Evolutionary conservation across 2,888 invertebrate genomes (phyloP).

Genomic region (Xylophagus ater): DNA sequence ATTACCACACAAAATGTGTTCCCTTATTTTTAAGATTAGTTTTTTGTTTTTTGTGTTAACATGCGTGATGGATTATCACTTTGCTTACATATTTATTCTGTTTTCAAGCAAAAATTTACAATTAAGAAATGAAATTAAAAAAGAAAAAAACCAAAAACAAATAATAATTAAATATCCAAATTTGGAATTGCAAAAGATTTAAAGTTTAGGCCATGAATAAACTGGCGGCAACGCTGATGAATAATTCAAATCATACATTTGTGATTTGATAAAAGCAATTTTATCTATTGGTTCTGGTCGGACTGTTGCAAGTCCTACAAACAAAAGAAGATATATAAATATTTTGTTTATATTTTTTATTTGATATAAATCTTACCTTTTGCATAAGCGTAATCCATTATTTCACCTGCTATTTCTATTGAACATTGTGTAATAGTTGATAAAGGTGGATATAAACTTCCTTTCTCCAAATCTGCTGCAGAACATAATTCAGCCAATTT

Average conservation of each 20-base stretch:
- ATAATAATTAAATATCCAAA: not conserved
- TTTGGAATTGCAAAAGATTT: constrained; percentile 19
- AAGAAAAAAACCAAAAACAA: not conserved
- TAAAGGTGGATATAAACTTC: constrained; percentile 88
- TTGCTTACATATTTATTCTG: too few relatives aligned
- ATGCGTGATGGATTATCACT: too few relatives aligned
- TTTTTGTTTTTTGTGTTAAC: too few relatives aligned
- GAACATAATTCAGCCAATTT: constrained; percentile 71
- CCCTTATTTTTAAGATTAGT: too few relatives aligned
- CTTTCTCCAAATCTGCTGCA: constrained; percentile 65
- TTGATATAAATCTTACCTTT: constrained; percentile 44
- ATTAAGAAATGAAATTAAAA: too few relatives aligned
- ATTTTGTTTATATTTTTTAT: not conserved
- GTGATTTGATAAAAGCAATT: constrained; percentile 62
- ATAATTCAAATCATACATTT: constrained; percentile 69
- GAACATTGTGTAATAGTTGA: constrained; percentile 75
- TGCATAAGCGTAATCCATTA: constrained; percentile 74
- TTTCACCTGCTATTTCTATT: constrained; percentile 67
- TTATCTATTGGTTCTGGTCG: constrained; percentile 64
- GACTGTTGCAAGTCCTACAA: constrained; percentile 64
- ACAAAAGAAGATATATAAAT: constrained; percentile 17
- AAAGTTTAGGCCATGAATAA: constrained; percentile 43
- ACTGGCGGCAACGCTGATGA: constrained; percentile 54
- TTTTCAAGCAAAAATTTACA: too few relatives aligned
- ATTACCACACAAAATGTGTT: too few relatives aligned